Conservation (phyloP, 2,888 invertebrate genomes). For the Nephrotoma appendiculata region DNA sequence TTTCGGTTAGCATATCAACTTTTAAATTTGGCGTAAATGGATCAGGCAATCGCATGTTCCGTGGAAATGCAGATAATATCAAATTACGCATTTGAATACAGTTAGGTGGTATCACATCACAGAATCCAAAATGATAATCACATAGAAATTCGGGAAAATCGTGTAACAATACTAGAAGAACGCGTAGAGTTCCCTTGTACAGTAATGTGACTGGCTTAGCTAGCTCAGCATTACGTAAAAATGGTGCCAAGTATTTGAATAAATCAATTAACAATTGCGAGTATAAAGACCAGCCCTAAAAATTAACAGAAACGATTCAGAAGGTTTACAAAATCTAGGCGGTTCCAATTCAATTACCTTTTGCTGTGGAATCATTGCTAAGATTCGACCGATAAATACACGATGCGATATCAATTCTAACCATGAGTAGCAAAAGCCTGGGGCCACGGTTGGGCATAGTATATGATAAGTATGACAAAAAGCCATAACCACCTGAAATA, state of each 20-base stretch:
- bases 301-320: slow-evolving; percentile 9
- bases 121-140: slow-evolving; percentile 98
- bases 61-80: slow-evolving; percentile 93
- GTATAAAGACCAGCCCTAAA: slow-evolving; percentile 88
- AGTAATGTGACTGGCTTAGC: slow-evolving; percentile 85
- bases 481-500: slow-evolving; percentile 55
- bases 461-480: slow-evolving; percentile 94
- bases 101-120: slow-evolving; percentile 98
- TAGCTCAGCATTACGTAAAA: slow-evolving; percentile 90
- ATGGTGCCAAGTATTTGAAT: slow-evolving; percentile 94
- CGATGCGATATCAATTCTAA: slow-evolving; percentile 94
- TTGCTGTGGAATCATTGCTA: slow-evolving; percentile 82
- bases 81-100: slow-evolving; percentile 98
- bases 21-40: slow-evolving; percentile 97
- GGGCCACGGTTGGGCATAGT: slow-evolving; percentile 80
- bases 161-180: slow-evolving; percentile 86
- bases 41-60: slow-evolving; percentile 96
- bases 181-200: slow-evolving; percentile 91
- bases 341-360: slow-evolving; percentile 36
- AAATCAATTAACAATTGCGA: slow-evolving; percentile 90
- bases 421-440: slow-evolving; percentile 98
- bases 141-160: slow-evolving; percentile 99
- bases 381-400: slow-evolving; percentile 84
- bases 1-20: slow-evolving; percentile 78
- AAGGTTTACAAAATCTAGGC: slow-evolving; percentile 8